These are phyloP conservation scores for Coenonympha glycerion DNA, from an alignment of 2,888 invertebrate species.

Conservation along the genomic window DNA sequence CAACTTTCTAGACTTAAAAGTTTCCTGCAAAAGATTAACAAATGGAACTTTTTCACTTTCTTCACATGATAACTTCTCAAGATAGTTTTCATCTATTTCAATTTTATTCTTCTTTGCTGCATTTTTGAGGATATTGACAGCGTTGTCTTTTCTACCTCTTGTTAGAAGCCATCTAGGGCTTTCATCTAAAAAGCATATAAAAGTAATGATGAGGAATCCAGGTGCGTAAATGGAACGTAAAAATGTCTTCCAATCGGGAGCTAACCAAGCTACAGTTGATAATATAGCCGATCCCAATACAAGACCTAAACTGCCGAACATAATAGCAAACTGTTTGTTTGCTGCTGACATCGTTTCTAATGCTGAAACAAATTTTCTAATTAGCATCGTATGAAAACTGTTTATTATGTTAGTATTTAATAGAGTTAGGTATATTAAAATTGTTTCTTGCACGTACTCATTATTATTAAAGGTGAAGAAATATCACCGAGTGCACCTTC, in stretches of 20 bases:
- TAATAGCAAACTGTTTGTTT: slow-evolving; percentile 46
- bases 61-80: slow-evolving; percentile 43
- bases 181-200: slow-evolving; percentile 81
- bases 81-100: slow-evolving; percentile 39
- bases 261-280: slow-evolving; percentile 48
- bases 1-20: slow-evolving; percentile 50
- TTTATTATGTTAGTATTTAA: too few species aligned
- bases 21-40: slow-evolving; percentile 42
- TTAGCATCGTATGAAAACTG: too few species aligned
- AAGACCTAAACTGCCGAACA: slow-evolving; percentile 45
- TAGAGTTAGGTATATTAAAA: too few species aligned
- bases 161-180: slow-evolving; percentile 87
- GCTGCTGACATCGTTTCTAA: slow-evolving; percentile 54
- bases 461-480: slow-evolving; percentile 53
- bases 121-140: slow-evolving; percentile 75
- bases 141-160: slow-evolving; percentile 79
- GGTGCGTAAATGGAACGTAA: slow-evolving; percentile 82
- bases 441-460: slow-evolving; percentile 50
- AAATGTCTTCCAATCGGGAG: slow-evolving; percentile 81
- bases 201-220: slow-evolving; percentile 78
- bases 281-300: slow-evolving; percentile 40
- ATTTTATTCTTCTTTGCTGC: slow-evolving; percentile 72
- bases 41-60: slow-evolving; percentile 40
- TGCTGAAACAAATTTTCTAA: slow-evolving; percentile 50
- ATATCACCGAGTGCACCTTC: slow-evolving; percentile 57